A percentile compares a stretch with the other conserved stretches of the same genome.
Evolutionary conservation across 2,888 invertebrate genomes (phyloP).

Genomic region (Drosophila kanekoi): DNA sequence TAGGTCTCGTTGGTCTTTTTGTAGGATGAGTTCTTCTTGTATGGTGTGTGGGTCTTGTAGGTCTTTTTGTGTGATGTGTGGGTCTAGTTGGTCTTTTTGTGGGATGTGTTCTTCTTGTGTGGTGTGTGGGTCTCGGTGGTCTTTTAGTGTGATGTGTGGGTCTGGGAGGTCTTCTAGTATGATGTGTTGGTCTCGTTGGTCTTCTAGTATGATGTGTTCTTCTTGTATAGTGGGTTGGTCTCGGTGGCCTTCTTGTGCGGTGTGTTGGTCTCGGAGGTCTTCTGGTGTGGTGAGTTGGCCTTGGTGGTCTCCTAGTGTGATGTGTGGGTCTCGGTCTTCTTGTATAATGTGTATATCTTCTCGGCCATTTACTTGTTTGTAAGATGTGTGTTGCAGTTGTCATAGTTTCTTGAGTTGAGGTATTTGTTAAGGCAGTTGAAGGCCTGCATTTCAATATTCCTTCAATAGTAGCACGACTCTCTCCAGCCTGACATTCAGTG

Average conservation of each 20-base stretch:
- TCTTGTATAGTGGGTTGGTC: background rate
- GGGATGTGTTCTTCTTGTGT: background rate
- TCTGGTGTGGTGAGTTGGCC: background rate
- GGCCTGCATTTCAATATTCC: background rate
- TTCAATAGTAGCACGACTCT: background rate
- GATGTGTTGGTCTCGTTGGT: background rate
- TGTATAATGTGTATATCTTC: background rate
- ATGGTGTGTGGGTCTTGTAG: background rate
- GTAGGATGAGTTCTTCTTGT: background rate
- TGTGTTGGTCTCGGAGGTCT: constrained; percentile 5
- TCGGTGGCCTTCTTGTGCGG: constrained; percentile 1
- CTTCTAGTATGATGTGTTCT: background rate
- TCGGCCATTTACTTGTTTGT: too few species aligned
- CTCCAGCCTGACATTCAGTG: background rate
- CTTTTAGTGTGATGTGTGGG: background rate
- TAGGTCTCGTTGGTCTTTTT: background rate
- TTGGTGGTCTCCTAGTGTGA: background rate
- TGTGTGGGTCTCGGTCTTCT: background rate
- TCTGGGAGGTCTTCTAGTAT: background rate
- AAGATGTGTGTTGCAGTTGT: too few species aligned
- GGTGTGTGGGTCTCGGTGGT: background rate
- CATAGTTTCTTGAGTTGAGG: too few species aligned
- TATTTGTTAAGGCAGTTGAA: background rate
- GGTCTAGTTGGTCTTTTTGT: constrained; percentile 3
- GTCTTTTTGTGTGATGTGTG: constrained; percentile 6